phyloP scores from a whole-genome alignment of 2,888 invertebrate genomes.

The Pseudoips prasinana region DNA sequence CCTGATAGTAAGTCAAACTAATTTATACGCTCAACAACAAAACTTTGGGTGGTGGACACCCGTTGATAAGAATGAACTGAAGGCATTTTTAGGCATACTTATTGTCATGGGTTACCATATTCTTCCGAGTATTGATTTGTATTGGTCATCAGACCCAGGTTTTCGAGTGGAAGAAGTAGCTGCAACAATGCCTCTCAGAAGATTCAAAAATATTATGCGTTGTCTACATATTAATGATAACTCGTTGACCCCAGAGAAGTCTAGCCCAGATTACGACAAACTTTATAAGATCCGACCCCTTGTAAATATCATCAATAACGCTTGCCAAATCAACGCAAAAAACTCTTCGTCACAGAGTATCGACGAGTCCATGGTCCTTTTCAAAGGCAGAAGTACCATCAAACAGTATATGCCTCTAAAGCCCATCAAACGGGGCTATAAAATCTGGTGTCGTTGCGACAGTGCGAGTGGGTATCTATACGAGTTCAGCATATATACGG shows the following conservation, averaged over 20 bases:
- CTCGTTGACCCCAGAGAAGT: constrained; percentile 5
- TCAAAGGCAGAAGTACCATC: no score
- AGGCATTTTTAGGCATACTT: constrained; percentile 17
- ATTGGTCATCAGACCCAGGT: constrained; percentile 8
- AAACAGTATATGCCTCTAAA: no score
- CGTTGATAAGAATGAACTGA: no score
- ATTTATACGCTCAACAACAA: constrained; percentile 2
- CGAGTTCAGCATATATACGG: no score
- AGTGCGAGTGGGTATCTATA: no score
- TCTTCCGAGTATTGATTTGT: constrained; percentile 4
- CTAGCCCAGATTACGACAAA: constrained; percentile 3
- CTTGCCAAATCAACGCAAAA: no score
- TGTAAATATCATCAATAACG: constrained; percentile 12
- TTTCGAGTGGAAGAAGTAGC: constrained; percentile 7
- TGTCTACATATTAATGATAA: constrained; percentile 16
- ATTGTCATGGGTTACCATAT: constrained; percentile 18
- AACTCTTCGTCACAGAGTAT: no score
- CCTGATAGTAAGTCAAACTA: constrained; percentile 3
- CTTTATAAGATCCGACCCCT: constrained; percentile 17
- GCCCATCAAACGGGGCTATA: no score
- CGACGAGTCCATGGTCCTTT: no score
- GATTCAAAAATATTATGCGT: constrained; percentile 7
- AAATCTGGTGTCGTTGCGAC: no score
- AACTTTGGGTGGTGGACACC: constrained; percentile 1
- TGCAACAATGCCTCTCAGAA: constrained; percentile 4